Percentiles rank a stretch among this genome's conserved stretches.
phyloP scores from a whole-genome alignment of 2,797 vertebrate genomes.

The Gadopsis marmoratus region DNA sequence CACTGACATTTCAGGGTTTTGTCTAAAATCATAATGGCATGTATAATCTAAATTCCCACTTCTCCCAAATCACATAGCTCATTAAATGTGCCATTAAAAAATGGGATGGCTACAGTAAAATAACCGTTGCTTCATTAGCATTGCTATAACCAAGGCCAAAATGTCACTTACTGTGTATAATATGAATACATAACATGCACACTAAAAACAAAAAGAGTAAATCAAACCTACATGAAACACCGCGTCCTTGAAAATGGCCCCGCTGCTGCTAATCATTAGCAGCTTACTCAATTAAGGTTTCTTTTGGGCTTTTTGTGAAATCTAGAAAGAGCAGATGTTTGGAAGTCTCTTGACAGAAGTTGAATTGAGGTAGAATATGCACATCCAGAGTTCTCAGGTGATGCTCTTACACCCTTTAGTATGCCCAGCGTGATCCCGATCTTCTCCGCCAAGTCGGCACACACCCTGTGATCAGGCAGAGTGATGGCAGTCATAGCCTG shows the following conservation, averaged over 20 bases:
- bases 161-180: background rate
- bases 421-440: slow-evolving; percentile 11
- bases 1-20: background rate
- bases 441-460: slow-evolving; percentile 16
- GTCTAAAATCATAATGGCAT: background rate
- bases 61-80: background rate
- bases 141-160: no score
- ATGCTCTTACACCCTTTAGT: background rate
- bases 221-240: background rate
- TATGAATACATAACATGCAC: background rate
- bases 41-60: background rate
- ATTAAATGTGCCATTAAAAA: background rate
- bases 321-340: background rate
- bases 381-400: slow-evolving; percentile 17
- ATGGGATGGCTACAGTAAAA: background rate
- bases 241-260: background rate
- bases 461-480: slow-evolving; percentile 38
- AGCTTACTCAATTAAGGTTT: background rate
- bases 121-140: background rate
- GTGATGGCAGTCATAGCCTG: slow-evolving; percentile 33
- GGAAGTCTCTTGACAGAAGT: background rate
- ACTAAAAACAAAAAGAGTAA: background rate
- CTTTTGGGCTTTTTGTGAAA: background rate
- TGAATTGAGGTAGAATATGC: background rate
- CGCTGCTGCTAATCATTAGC: background rate